phyloP scores from a whole-genome alignment of 1,140 invertebrate species.

The Gryon sp. region DNA sequence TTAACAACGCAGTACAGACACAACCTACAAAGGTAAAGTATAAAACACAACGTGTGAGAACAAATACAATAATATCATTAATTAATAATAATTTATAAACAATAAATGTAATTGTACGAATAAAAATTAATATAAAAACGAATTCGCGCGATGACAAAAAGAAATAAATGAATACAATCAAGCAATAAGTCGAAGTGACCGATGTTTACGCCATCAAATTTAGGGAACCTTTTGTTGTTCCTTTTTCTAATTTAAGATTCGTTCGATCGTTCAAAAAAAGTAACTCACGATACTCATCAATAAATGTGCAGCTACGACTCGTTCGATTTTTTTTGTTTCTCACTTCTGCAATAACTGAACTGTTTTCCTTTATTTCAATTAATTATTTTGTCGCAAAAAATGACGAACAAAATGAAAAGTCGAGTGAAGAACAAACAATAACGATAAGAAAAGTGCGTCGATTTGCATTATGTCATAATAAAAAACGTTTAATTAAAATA shows the following conservation, averaged over 20 bases:
- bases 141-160: constrained; percentile 16
- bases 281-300: constrained; percentile 59
- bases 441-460: no score
- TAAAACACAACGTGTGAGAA: constrained; percentile 40
- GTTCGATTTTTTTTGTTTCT: neutral
- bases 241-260: no score
- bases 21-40: constrained; percentile 52
- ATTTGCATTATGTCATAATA: constrained; percentile 14
- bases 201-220: constrained; percentile 29
- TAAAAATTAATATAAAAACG: constrained; percentile 52
- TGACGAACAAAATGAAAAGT: no score
- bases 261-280: constrained; percentile 53
- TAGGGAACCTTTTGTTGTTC: constrained; percentile 1
- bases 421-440: no score
- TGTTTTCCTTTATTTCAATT: no score
- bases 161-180: constrained; percentile 39
- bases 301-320: constrained; percentile 8
- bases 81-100: constrained; percentile 39
- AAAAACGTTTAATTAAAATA: constrained; percentile 18
- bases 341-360: no score
- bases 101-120: constrained; percentile 21
- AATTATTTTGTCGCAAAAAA: no score
- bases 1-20: constrained; percentile 36
- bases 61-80: constrained; percentile 49
- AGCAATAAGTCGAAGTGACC: constrained; percentile 30